Percentiles rank a stretch among this genome's conserved stretches.
Conservation (phyloP, 1,140 invertebrate genomes). For the Heliconius hermathena region DNA sequence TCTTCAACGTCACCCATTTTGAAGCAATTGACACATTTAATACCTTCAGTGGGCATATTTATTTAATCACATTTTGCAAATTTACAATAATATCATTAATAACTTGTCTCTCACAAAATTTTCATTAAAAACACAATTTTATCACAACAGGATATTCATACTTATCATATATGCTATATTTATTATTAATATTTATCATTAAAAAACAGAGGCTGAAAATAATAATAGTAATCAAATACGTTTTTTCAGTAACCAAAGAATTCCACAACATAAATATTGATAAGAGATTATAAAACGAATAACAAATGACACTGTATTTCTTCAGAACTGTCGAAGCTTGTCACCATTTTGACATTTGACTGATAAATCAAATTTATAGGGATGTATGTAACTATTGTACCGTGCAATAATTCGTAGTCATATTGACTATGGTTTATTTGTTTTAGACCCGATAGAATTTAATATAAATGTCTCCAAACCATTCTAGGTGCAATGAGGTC, state of each 20-base stretch:
- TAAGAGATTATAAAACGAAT: not conserved
- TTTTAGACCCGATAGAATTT: too few species aligned
- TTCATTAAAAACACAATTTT: not conserved
- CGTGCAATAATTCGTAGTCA: too few species aligned
- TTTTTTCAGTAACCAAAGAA: not conserved
- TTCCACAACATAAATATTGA: not conserved
- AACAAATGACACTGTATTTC: not conserved
- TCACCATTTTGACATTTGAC: not conserved
- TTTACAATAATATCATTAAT: not conserved
- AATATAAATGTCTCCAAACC: too few species aligned
- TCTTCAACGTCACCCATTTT: constrained; percentile 69
- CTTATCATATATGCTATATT: not conserved
- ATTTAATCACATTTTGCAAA: not conserved
- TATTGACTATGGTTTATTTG: too few species aligned
- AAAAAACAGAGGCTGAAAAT: not conserved
- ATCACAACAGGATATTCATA: not conserved
- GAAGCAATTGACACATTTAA: constrained; percentile 66
- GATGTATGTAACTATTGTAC: too few species aligned
- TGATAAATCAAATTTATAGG: not conserved
- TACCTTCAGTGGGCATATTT: constrained; percentile 33
- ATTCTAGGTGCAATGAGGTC: too few species aligned
- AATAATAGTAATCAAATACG: not conserved
- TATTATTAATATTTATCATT: not conserved
- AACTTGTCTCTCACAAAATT: not conserved
- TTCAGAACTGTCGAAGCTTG: not conserved